phyloP scores from a whole-genome alignment of 2,113 vertebrate species.

The Pseudorasbora parva region DNA sequence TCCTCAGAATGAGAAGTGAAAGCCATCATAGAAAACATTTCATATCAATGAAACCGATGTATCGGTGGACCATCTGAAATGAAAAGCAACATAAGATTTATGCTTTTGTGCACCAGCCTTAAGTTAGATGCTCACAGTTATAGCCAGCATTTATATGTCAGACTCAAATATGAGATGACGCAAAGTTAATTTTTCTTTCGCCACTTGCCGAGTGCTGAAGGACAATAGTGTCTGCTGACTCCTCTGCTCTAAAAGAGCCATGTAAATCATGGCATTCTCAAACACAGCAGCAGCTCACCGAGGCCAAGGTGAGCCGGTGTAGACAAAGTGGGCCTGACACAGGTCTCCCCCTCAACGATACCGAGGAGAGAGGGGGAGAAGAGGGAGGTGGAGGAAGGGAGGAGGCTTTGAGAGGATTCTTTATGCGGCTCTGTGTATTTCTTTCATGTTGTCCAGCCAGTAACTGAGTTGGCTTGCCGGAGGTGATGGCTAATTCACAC shows the following conservation, averaged over 20 bases:
- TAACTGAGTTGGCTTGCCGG: constrained; percentile 76
- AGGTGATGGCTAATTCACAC: constrained; percentile 78
- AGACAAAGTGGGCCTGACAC: constrained; percentile 68
- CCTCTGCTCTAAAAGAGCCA: constrained; percentile 55
- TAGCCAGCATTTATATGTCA: constrained; percentile 11
- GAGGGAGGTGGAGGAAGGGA: constrained; percentile 45
- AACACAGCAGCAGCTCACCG: constrained; percentile 57
- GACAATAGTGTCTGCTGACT: constrained; percentile 50
- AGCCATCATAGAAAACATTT: background rate
- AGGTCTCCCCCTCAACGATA: constrained; percentile 52
- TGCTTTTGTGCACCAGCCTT: background rate
- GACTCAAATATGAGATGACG: background rate
- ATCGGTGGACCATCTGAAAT: background rate
- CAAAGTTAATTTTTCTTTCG: constrained; percentile 14
- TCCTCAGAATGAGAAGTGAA: background rate
- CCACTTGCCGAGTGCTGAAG: constrained; percentile 12
- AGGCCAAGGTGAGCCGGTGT: constrained; percentile 67
- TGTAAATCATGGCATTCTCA: constrained; percentile 65
- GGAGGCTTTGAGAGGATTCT: constrained; percentile 75
- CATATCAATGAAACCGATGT: background rate
- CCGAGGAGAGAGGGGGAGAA: constrained; percentile 11
- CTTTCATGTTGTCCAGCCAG: constrained; percentile 81
- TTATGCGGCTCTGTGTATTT: constrained; percentile 80
- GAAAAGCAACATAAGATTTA: constrained; percentile 20
- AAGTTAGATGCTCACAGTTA: constrained; percentile 1